Evolutionary conservation across 2,113 vertebrate genomes (phyloP).

Genomic region (Tetraodon nigroviridis): DNA sequence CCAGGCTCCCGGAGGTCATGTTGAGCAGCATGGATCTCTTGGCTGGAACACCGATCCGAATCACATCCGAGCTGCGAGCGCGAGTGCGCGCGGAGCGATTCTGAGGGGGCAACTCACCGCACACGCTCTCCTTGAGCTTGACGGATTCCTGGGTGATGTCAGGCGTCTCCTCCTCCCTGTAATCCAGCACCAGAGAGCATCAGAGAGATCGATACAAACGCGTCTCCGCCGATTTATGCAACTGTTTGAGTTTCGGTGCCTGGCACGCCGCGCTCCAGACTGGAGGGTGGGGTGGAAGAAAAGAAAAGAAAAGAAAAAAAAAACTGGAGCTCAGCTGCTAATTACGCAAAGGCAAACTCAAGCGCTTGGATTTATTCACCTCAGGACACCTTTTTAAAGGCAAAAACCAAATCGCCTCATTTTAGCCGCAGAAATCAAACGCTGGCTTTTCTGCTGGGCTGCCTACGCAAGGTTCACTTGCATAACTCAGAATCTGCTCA

Average conservation of each 20-base stretch:
- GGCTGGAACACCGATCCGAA: slow-evolving; percentile 56
- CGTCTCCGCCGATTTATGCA: slow-evolving; percentile 1
- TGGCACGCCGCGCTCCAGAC: background rate
- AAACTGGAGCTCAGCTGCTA: background rate
- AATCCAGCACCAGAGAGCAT: slow-evolving; percentile 6
- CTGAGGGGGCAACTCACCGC: slow-evolving; percentile 53
- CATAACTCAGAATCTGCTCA: too few relatives aligned
- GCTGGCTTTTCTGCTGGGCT: too few relatives aligned
- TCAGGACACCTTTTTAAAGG: too few relatives aligned
- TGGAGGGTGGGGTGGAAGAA: background rate
- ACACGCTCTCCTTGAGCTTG: slow-evolving; percentile 59
- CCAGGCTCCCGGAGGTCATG: slow-evolving; percentile 77
- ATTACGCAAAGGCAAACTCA: background rate
- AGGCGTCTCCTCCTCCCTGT: slow-evolving; percentile 53
- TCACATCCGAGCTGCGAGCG: background rate
- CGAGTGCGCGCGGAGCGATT: background rate
- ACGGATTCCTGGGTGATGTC: slow-evolving; percentile 58
- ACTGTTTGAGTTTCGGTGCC: slow-evolving; percentile 3
- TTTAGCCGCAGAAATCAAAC: too few relatives aligned
- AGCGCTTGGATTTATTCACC: too few relatives aligned
- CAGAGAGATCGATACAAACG: background rate
- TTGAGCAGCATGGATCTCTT: slow-evolving; percentile 68
- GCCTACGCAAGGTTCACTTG: too few relatives aligned
- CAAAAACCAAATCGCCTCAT: too few relatives aligned
- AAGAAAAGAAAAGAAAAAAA: background rate